Percentiles rank a stretch among this genome's conserved stretches.
Evolutionary conservation across 2,113 vertebrate genomes (phyloP).

Genomic region (Colinus virginianus): DNA sequence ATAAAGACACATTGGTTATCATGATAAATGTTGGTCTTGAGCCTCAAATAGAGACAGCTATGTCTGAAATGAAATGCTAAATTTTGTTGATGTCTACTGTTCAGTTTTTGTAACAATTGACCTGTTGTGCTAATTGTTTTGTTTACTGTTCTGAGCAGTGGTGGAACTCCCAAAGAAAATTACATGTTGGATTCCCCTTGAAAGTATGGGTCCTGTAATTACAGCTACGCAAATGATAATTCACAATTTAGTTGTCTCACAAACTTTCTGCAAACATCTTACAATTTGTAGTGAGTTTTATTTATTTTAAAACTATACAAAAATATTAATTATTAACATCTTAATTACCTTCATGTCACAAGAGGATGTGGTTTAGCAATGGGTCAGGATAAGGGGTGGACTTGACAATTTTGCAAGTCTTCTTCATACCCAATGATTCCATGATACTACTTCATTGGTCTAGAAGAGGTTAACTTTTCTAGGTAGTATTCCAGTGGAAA

Average conservation of each 20-base stretch:
- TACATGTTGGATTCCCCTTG: not conserved
- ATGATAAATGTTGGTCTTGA: not conserved
- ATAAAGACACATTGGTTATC: no score
- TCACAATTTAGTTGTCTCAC: not conserved
- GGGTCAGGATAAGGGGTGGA: not conserved
- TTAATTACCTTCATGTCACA: not conserved
- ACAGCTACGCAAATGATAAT: not conserved
- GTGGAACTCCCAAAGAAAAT: not conserved
- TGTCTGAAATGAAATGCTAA: not conserved
- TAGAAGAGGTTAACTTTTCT: constrained; percentile 13
- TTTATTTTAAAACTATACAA: not conserved
- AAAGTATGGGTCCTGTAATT: not conserved
- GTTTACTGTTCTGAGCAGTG: not conserved
- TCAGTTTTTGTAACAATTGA: not conserved
- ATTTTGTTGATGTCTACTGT: not conserved
- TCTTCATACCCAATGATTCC: not conserved
- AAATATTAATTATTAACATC: not conserved
- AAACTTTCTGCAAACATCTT: not conserved
- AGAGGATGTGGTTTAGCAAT: not conserved
- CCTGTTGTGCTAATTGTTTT: not conserved
- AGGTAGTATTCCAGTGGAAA: constrained; percentile 10
- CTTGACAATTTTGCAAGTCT: not conserved
- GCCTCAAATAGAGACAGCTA: not conserved
- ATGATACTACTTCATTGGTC: not conserved
- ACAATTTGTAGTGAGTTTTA: not conserved